phyloP scores from a whole-genome alignment of 2,113 vertebrate species.

The Psittacula cyanocephala region DNA sequence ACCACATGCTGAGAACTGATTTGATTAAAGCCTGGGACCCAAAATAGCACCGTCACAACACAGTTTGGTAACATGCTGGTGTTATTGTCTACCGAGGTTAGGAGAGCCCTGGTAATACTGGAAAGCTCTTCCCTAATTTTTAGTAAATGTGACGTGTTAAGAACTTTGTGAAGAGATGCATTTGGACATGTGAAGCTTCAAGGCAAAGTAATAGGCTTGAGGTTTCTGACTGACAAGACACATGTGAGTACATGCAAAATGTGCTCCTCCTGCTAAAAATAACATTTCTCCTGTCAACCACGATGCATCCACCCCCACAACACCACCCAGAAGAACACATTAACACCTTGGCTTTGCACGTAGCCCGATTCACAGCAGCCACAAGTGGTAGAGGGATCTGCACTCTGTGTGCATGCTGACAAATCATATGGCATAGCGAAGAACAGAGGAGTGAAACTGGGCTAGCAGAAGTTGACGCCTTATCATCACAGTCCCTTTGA shows the following conservation, averaged over 20 bases:
- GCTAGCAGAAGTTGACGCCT: constrained; percentile 67
- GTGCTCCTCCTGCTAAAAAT: constrained; percentile 68
- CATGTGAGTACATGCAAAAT: constrained; percentile 71
- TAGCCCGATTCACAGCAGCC: constrained; percentile 68
- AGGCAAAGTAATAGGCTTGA: constrained; percentile 57
- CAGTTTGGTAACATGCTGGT: neutral
- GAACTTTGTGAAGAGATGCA: constrained; percentile 18
- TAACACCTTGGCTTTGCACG: constrained; percentile 69
- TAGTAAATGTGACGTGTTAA: neutral
- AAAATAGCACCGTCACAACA: neutral
- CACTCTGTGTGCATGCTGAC: constrained; percentile 61
- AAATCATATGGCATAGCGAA: constrained; percentile 62
- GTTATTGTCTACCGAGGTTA: neutral
- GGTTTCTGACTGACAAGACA: constrained; percentile 69
- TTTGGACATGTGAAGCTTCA: constrained; percentile 58
- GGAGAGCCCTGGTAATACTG: neutral
- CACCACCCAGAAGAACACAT: constrained; percentile 71
- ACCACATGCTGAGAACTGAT: neutral
- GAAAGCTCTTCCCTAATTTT: constrained; percentile 13
- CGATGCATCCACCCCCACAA: constrained; percentile 61
- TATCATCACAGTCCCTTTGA: constrained; percentile 67
- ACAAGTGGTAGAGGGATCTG: constrained; percentile 68
- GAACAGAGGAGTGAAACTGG: constrained; percentile 70
- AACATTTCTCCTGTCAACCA: constrained; percentile 67
- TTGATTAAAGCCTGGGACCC: neutral